These are phyloP conservation scores for Anas georgica DNA, from an alignment of 2,797 vertebrate genomes.

Conservation along the genomic window DNA sequence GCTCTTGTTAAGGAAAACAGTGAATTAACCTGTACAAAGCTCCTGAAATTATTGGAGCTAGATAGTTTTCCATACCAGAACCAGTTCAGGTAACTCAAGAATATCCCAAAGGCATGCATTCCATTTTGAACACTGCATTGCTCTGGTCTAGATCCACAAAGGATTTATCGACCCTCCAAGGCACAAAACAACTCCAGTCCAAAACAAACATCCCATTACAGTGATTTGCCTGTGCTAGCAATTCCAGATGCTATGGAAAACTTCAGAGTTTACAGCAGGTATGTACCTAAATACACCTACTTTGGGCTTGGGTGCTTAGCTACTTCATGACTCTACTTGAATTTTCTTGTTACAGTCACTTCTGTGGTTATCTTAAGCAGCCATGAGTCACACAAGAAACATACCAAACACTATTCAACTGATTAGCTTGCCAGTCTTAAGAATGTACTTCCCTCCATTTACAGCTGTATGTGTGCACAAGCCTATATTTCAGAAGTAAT, in stretches of 20 bases:
- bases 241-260: not conserved
- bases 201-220: not conserved
- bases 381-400: not conserved
- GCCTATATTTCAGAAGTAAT: not conserved
- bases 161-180: not conserved
- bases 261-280: not conserved
- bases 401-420: not conserved
- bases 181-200: not conserved
- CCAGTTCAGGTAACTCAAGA: not conserved
- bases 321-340: not conserved
- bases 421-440: not conserved
- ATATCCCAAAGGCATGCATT: not conserved
- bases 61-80: not conserved
- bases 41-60: not conserved
- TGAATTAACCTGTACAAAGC: not conserved
- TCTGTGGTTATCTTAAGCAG: no score
- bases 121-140: not conserved
- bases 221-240: not conserved
- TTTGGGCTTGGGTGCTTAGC: not conserved
- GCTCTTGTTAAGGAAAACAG: not conserved
- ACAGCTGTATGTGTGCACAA: not conserved
- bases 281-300: not conserved
- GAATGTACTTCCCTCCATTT: not conserved
- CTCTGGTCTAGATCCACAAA: not conserved
- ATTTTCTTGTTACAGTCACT: not conserved